Evolutionary conservation across 2,797 vertebrate genomes (phyloP).

Genomic region (Gephyroberyx darwinii): DNA sequence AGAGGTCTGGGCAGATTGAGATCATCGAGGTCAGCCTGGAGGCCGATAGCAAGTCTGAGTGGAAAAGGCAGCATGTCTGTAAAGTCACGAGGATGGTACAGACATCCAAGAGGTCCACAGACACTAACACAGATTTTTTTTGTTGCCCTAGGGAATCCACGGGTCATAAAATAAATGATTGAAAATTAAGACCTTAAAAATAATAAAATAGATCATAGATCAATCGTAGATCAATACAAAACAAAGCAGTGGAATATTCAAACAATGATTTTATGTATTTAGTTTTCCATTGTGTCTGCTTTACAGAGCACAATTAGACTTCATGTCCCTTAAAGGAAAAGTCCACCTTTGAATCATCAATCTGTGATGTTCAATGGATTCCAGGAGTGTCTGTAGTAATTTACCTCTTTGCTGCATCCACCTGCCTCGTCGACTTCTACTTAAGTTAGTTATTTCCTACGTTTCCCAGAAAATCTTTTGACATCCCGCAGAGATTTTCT

Average conservation of each 20-base stretch:
- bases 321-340: no score
- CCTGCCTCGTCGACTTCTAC: no score
- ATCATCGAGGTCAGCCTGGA: conserved; percentile 75
- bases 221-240: no score
- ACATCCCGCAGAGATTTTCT: no score
- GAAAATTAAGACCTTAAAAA: conserved; percentile 4
- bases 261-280: not conserved
- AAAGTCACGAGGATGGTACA: conserved; percentile 51
- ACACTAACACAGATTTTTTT: conserved; percentile 27
- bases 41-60: conserved; percentile 63
- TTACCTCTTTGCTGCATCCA: no score
- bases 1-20: conserved; percentile 72
- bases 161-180: conserved; percentile 18
- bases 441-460: no score
- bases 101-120: conserved; percentile 48
- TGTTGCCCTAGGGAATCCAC: conserved; percentile 35
- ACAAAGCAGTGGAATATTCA: no score
- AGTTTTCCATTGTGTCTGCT: not conserved
- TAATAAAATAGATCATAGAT: conserved; percentile 16
- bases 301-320: no score
- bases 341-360: no score
- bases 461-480: no score
- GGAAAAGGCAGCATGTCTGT: conserved; percentile 58
- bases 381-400: no score
- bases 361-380: no score